Conservation (phyloP, 2,113 vertebrate species). For the Myocastor coypus region DNA sequence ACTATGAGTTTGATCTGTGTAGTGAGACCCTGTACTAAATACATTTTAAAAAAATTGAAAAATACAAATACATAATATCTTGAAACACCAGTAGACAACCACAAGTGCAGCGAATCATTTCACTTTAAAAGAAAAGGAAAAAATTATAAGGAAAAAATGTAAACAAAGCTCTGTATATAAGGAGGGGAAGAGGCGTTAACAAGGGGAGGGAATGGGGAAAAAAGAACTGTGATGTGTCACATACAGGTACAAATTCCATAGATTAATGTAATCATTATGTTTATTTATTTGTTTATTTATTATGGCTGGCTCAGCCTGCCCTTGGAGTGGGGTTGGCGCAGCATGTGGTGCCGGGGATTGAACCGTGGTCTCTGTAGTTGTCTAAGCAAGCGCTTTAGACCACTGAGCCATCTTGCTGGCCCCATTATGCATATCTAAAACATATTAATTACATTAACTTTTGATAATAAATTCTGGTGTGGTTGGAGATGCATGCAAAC, state of each 20-base stretch:
- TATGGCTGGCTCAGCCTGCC: too few relatives aligned
- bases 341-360: too few relatives aligned
- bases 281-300: too few relatives aligned
- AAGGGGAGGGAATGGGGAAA: not conserved
- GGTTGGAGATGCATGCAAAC: not conserved
- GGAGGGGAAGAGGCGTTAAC: not conserved
- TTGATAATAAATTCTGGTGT: not conserved
- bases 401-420: too few relatives aligned
- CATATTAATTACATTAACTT: not conserved
- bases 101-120: not conserved
- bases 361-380: too few relatives aligned
- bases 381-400: too few relatives aligned
- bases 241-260: not conserved
- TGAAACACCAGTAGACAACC: not conserved
- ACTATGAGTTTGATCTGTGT: too few relatives aligned
- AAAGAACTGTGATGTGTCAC: not conserved
- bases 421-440: not conserved
- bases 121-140: not conserved
- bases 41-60: conserved; percentile 18
- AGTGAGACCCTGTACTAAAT: too few relatives aligned
- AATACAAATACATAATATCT: not conserved
- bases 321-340: too few relatives aligned
- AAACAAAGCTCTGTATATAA: not conserved
- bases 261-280: not conserved
- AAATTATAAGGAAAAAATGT: not conserved